A percentile compares a stretch with the other conserved stretches of the same genome.
These are phyloP conservation scores for Drosophila punjabiensis DNA, from an alignment of 1,140 invertebrate genomes.

Conservation along the genomic window DNA sequence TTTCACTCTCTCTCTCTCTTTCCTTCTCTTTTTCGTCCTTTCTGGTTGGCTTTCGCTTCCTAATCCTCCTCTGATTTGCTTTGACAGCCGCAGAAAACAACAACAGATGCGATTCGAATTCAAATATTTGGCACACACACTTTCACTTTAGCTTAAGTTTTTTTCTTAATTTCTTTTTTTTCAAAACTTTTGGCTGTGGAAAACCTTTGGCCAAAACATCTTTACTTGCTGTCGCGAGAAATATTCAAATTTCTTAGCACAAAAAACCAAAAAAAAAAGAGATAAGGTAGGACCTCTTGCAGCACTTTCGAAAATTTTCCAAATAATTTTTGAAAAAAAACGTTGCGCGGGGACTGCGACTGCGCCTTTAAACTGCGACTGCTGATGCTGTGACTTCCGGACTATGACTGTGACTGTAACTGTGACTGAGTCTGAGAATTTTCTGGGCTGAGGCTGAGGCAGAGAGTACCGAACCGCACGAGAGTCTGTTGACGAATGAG, in stretches of 20 bases:
- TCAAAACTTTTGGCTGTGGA: slow-evolving; percentile 16
- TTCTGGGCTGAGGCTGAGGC: slow-evolving; percentile 39
- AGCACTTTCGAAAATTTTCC: slow-evolving; percentile 32
- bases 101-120: slow-evolving; percentile 19
- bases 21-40: slow-evolving; percentile 12
- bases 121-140: slow-evolving; percentile 31
- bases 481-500: slow-evolving; percentile 74
- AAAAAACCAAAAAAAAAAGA: slow-evolving; percentile 30
- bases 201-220: slow-evolving; percentile 21
- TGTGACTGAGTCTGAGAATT: slow-evolving; percentile 16
- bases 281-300: background rate
- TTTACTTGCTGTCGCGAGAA: slow-evolving; percentile 15
- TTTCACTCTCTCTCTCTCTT: slow-evolving; percentile 29
- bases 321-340: slow-evolving; percentile 22
- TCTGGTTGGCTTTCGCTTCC: slow-evolving; percentile 14
- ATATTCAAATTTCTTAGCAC: slow-evolving; percentile 34
- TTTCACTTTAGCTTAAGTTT: slow-evolving; percentile 23
- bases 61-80: slow-evolving; percentile 51
- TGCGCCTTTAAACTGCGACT: slow-evolving; percentile 19
- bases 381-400: slow-evolving; percentile 5
- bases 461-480: slow-evolving; percentile 73
- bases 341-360: slow-evolving; percentile 16
- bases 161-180: slow-evolving; percentile 4
- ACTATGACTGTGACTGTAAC: slow-evolving; percentile 32
- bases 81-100: slow-evolving; percentile 23